phyloP scores from a whole-genome alignment of 2,797 vertebrate species.

The Dendrocincla fuliginosa region DNA sequence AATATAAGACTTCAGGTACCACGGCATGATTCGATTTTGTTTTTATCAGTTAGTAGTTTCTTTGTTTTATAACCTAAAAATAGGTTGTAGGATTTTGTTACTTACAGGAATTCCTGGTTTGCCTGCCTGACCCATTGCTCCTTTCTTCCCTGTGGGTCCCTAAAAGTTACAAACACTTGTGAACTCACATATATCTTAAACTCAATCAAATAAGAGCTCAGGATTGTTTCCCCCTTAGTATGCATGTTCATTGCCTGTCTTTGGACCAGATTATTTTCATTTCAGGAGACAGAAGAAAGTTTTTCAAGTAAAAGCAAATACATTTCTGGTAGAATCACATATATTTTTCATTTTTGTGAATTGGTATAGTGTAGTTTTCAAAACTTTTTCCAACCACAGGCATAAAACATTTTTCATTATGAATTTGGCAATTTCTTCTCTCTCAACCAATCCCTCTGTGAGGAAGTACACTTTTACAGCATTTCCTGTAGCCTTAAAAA shows the following conservation, averaged over 20 bases:
- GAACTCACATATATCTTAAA: not conserved
- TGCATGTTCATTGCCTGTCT: not conserved
- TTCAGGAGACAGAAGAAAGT: not conserved
- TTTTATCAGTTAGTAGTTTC: not conserved
- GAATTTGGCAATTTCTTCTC: not conserved
- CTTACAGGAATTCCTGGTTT: constrained; percentile 87
- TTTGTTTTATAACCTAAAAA: constrained; percentile 27
- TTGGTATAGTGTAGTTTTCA: not conserved
- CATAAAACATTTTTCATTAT: not conserved
- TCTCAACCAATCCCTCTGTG: not conserved
- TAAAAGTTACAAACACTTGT: constrained; percentile 74
- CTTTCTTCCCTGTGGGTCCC: constrained; percentile 89
- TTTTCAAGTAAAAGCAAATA: not conserved
- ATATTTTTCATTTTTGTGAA: not conserved
- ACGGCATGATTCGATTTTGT: not conserved
- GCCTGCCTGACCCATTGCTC: constrained; percentile 83
- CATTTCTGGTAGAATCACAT: not conserved
- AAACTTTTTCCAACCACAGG: constrained; percentile 33
- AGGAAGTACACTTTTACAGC: not conserved
- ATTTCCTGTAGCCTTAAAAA: not conserved
- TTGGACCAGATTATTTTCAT: not conserved
- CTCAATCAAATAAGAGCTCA: not conserved
- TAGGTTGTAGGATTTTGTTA: constrained; percentile 48
- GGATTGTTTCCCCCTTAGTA: constrained; percentile 14
- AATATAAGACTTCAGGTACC: not conserved